These are phyloP conservation scores for Drosophila quasianomalipes DNA, from an alignment of 2,888 invertebrate genomes.

Conservation along the genomic window DNA sequence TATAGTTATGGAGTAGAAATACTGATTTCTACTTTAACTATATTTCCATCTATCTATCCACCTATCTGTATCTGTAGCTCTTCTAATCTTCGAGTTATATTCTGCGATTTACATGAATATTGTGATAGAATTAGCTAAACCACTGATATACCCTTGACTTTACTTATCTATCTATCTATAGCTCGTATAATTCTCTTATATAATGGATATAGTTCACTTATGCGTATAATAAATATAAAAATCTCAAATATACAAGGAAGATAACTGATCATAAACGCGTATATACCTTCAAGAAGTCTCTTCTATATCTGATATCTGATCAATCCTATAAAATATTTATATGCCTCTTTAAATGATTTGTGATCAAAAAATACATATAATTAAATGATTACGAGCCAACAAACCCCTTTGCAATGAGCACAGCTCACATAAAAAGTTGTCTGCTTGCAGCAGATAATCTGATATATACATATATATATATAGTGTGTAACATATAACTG, in stretches of 20 bases:
- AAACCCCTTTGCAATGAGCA: background rate
- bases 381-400: too few relatives aligned
- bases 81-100: background rate
- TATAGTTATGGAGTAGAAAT: background rate
- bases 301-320: too few relatives aligned
- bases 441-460: slow-evolving; percentile 23
- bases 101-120: background rate
- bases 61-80: background rate
- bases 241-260: too few relatives aligned
- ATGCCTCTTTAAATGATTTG: too few relatives aligned
- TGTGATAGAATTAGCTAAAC: background rate
- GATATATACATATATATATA: background rate
- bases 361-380: too few relatives aligned
- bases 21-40: background rate
- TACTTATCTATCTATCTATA: background rate
- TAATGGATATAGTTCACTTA: background rate
- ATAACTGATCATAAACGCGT: too few relatives aligned
- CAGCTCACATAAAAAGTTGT: background rate
- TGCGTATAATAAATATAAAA: too few relatives aligned
- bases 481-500: background rate
- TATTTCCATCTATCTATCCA: background rate
- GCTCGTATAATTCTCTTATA: background rate
- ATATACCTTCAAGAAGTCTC: too few relatives aligned
- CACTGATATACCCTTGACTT: background rate
- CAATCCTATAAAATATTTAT: too few relatives aligned